These are phyloP conservation scores for Streptopelia turtur DNA, from an alignment of 2,797 vertebrate genomes.

Conservation along the genomic window DNA sequence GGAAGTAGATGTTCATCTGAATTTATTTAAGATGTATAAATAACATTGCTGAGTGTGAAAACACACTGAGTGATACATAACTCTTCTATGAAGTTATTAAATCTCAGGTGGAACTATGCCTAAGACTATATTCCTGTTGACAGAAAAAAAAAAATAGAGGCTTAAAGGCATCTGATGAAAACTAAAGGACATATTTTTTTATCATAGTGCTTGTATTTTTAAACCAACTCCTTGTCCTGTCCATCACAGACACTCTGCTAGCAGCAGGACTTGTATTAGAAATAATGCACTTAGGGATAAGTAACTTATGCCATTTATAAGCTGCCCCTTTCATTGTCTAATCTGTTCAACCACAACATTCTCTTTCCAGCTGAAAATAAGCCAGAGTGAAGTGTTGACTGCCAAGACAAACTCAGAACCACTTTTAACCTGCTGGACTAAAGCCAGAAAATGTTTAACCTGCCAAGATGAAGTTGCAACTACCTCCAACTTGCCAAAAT, in stretches of 20 bases:
- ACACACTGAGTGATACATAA: neutral
- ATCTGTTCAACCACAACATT: slow-evolving; percentile 3
- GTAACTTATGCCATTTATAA: slow-evolving; percentile 1
- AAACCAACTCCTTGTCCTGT: neutral
- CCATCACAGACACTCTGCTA: neutral
- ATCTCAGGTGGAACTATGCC: neutral
- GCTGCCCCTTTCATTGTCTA: slow-evolving; percentile 2
- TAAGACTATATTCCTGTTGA: neutral
- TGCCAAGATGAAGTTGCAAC: slow-evolving; percentile 29
- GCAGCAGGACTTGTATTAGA: neutral
- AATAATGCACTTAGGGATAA: neutral
- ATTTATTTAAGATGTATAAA: slow-evolving; percentile 42
- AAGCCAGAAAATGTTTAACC: slow-evolving; percentile 34
- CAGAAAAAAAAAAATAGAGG: neutral
- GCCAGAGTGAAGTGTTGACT: neutral
- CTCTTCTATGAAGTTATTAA: slow-evolving; percentile 13
- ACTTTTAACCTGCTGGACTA: slow-evolving; percentile 34
- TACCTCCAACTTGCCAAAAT: slow-evolving; percentile 31
- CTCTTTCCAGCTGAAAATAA: slow-evolving; percentile 46
- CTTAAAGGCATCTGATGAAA: neutral
- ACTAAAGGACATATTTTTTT: neutral
- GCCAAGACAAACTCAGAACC: slow-evolving; percentile 10
- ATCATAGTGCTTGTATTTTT: neutral
- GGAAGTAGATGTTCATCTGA: neutral
- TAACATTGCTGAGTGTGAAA: slow-evolving; percentile 18